phyloP scores from a whole-genome alignment of 2,888 invertebrate species.

The Cheiracanthium punctorium region DNA sequence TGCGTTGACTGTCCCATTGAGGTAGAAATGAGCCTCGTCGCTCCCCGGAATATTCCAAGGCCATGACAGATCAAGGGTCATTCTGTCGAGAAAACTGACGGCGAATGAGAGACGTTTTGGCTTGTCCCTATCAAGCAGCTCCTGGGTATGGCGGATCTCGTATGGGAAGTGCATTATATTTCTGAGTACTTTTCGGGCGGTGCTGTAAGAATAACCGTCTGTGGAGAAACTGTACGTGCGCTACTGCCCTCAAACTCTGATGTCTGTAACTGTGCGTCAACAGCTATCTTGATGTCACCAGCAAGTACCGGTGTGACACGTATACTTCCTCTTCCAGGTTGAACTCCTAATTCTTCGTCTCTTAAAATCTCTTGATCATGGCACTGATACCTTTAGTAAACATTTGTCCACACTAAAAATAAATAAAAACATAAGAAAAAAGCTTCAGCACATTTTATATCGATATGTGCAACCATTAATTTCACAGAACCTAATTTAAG shows the following conservation, averaged over 20 bases:
- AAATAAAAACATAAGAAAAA: too few relatives aligned
- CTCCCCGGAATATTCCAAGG: too few relatives aligned
- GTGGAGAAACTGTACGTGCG: neutral
- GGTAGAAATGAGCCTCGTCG: too few relatives aligned
- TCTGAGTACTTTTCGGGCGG: too few relatives aligned
- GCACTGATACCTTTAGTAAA: neutral
- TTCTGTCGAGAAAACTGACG: neutral
- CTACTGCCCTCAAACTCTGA: neutral
- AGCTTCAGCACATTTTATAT: too few relatives aligned
- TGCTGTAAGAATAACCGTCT: neutral
- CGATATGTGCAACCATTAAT: too few relatives aligned
- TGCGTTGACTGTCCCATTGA: too few relatives aligned
- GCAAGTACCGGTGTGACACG: neutral
- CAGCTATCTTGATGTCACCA: conserved; percentile 8
- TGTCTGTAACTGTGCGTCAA: too few relatives aligned
- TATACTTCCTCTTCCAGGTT: neutral
- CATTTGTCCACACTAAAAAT: neutral
- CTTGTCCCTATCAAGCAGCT: neutral
- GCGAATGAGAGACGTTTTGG: too few relatives aligned
- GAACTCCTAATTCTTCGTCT: neutral
- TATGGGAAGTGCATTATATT: neutral
- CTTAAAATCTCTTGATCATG: conserved; percentile 11
- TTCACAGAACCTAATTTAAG: too few relatives aligned
- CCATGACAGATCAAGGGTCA: neutral
- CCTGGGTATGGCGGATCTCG: too few relatives aligned